Percentiles rank a stretch among this genome's conserved stretches.
phyloP scores from a whole-genome alignment of 2,113 vertebrate species.

The Salvator merianae region DNA sequence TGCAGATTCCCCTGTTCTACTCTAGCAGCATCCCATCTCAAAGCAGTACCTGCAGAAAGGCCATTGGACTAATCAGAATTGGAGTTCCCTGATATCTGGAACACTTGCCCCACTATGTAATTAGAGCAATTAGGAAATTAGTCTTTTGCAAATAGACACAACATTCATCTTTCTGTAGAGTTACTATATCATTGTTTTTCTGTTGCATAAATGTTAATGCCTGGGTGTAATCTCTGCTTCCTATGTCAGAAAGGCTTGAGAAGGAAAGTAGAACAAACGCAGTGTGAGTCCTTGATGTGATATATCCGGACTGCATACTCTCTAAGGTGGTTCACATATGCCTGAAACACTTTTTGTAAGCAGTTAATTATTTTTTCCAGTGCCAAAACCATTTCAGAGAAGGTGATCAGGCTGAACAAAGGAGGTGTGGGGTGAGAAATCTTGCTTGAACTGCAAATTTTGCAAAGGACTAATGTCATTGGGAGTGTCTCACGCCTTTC shows the following conservation, averaged over 20 bases:
- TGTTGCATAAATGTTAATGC: neutral
- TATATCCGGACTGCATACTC: accelerated
- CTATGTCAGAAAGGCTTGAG: neutral
- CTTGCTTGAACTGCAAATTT: constrained; percentile 60
- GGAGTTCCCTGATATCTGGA: too few relatives aligned
- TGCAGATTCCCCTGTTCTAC: too few relatives aligned
- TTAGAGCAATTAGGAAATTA: neutral
- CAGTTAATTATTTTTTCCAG: constrained; percentile 37
- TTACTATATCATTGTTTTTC: neutral
- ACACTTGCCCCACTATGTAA: neutral
- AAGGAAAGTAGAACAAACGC: constrained; percentile 8
- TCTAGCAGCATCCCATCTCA: too few relatives aligned
- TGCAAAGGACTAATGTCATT: constrained; percentile 44
- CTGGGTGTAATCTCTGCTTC: neutral
- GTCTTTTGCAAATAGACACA: neutral
- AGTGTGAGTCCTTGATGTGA: constrained; percentile 4
- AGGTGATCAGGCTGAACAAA: constrained; percentile 58
- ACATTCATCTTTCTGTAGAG: neutral
- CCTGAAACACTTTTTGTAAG: constrained; percentile 49
- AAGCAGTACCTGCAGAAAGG: too few relatives aligned
- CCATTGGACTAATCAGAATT: too few relatives aligned
- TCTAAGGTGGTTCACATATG: constrained; percentile 28
- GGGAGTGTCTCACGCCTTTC: constrained; percentile 55
- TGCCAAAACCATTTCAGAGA: constrained; percentile 64
- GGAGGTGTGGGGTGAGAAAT: constrained; percentile 64